Conservation (phyloP, 2,797 vertebrate species). For the Forpus xanthops region DNA sequence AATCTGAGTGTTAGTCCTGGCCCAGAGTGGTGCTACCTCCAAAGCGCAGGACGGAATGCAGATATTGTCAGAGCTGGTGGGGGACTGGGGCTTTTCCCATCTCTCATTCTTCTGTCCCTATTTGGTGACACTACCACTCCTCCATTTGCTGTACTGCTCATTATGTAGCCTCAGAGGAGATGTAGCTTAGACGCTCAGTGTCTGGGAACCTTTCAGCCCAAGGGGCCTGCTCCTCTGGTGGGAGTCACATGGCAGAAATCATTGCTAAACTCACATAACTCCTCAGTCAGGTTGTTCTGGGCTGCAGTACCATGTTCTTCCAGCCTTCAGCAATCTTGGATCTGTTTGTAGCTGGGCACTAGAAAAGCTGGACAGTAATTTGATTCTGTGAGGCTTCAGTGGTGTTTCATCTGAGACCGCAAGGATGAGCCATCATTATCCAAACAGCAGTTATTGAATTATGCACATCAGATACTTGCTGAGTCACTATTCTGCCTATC, state of each 20-base stretch:
- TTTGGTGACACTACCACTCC: neutral
- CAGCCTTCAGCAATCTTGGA: neutral
- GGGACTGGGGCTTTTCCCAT: neutral
- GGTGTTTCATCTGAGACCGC: neutral
- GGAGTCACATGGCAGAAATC: neutral
- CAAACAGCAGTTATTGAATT: neutral
- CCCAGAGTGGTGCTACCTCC: too few species aligned
- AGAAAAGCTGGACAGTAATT: neutral
- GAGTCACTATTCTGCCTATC: neutral
- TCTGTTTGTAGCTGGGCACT: neutral
- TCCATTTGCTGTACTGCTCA: neutral
- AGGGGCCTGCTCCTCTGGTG: neutral
- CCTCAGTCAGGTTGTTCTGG: neutral
- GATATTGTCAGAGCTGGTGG: neutral
- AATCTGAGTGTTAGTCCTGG: neutral
- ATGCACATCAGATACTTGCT: neutral
- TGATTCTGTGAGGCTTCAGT: neutral
- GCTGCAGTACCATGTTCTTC: neutral
- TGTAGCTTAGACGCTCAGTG: neutral
- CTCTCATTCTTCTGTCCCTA: neutral
- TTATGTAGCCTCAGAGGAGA: neutral
- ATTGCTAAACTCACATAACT: neutral
- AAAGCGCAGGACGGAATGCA: neutral
- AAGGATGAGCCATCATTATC: neutral
- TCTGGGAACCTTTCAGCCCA: neutral